Evolutionary conservation across 2,113 vertebrate genomes (phyloP), one percentile per base, ranked within the genome.

Genomic region (Perca schrenkii): DNA sequence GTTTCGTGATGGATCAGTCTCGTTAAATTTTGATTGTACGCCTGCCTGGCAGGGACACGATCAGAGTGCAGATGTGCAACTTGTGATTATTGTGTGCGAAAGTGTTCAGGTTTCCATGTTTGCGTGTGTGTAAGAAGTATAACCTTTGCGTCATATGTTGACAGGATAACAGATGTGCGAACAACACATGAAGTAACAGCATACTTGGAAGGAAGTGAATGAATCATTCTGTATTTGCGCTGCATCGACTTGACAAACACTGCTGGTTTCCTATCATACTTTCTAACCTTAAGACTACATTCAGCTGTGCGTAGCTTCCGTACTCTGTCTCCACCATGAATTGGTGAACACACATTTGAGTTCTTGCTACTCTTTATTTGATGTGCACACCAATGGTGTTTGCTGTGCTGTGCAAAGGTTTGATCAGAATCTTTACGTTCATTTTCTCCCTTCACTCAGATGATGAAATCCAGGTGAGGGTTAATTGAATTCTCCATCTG

Each of bases 11-110:
- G 86, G 80, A 87, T 86, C 85, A 82, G 78, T 88, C 86, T 88
- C 14, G 57, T 91, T 91, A 87, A 89, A 89, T 84, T 92, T 91
- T 88, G 86, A 93, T 85, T 87, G 84, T 81, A 62, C 49, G 66
- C 49, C 50, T 74, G 81, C 72, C 68, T 84, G 56, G 68, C 46
- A 14, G 77, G 62, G 67, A 82, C 85, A 85, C 53, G 82, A 88
- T 90, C 82, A 74, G 89, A 84, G 79, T 89, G 58, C 77, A 84
- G 85, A 90, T 86, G 69, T 88, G 80, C 58, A 52, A 70, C 80
- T 83, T 61, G 70, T 74, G 71, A 54, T 80, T 80, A 76, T 64
- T 83, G 80, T 76, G 83, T 71, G 73, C 52, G 52, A 73, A 28
- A 17, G 53, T 75, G 72, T 53, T 78, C 79, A 71, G 63, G 73